Evolutionary conservation across 2,888 invertebrate genomes (phyloP).

Genomic region (Patella caerulea): DNA sequence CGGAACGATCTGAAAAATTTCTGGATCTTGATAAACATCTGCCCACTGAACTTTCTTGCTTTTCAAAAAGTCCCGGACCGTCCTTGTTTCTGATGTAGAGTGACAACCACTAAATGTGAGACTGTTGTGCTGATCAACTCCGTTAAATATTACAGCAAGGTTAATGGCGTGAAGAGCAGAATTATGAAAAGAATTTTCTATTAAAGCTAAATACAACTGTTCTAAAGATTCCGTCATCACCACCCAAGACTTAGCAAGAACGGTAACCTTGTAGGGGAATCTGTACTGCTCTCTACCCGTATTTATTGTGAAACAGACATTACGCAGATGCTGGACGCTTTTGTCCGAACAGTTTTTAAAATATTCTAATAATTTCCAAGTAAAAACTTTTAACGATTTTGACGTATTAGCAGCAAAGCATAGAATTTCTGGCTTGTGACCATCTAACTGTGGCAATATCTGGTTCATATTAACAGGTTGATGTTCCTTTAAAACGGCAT

Average conservation of each 20-base stretch:
- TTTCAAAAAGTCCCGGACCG: background rate
- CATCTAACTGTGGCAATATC: background rate
- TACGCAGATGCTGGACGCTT: background rate
- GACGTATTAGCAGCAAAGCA: constrained; percentile 2
- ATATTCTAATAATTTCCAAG: background rate
- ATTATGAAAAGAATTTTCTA: background rate
- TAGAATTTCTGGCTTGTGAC: background rate
- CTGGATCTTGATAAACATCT: background rate
- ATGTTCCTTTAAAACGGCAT: background rate
- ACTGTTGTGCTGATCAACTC: background rate
- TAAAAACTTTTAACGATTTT: background rate
- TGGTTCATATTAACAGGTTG: background rate
- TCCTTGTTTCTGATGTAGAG: background rate
- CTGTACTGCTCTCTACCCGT: background rate
- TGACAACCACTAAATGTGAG: background rate
- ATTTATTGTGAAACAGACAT: background rate
- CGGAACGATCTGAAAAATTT: background rate
- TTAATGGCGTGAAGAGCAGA: background rate
- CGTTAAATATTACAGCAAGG: background rate
- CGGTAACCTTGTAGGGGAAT: background rate
- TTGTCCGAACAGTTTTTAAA: background rate
- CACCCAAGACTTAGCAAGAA: background rate
- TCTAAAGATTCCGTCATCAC: background rate
- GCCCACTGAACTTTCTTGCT: background rate
- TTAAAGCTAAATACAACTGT: background rate